A percentile compares a stretch with the other conserved stretches of the same genome.
These are phyloP conservation scores for Teleogryllus occipitalis DNA, from an alignment of 1,140 invertebrate species.

Conservation along the genomic window DNA sequence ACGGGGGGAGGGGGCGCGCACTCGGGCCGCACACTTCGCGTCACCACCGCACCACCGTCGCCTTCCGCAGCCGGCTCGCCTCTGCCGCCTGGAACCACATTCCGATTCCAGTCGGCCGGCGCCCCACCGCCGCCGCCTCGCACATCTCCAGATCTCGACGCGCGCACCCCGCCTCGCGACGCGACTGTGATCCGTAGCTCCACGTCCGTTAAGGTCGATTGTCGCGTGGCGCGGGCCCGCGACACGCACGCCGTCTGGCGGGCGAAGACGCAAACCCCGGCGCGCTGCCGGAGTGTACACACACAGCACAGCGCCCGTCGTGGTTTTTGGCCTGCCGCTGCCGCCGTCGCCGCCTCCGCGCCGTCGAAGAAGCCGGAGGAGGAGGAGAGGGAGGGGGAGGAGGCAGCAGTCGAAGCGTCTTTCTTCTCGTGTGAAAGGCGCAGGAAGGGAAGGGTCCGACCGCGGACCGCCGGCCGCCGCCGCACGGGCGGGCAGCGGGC, in stretches of 20 bases:
- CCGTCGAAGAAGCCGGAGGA: background rate
- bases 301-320: no score
- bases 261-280: background rate
- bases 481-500: no score
- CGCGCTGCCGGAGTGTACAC: no score
- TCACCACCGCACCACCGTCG: background rate
- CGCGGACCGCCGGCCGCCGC: no score
- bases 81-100: background rate
- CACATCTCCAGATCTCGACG: no score
- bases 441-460: background rate
- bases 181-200: background rate
- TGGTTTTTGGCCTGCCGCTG: no score
- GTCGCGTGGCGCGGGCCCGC: background rate
- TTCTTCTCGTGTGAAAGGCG: background rate
- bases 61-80: background rate
- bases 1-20: no score
- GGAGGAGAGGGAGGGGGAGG: background rate
- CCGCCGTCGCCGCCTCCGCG: background rate
- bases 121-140: no score
- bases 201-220: background rate
- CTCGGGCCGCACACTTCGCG: no score
- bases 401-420: background rate
- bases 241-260: background rate
- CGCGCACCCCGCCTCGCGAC: no score
- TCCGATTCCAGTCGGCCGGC: background rate